phyloP scores from a whole-genome alignment of 2,888 invertebrate species.

The Oasisia sp. region DNA sequence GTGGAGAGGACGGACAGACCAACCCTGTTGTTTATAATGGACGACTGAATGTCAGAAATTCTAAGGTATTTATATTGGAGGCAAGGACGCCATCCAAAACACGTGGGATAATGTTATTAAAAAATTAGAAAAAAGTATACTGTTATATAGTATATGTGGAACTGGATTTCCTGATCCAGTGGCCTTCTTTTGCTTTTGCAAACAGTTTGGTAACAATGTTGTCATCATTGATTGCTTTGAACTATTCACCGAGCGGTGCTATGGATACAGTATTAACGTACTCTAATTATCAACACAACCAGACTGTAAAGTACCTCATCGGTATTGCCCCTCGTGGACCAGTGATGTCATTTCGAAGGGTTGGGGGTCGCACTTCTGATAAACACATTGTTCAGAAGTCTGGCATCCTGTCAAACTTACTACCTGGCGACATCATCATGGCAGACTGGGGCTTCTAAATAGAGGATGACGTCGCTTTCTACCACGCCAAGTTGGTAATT shows the following conservation, averaged over 20 bases:
- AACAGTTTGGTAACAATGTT: too few relatives aligned
- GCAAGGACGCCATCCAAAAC: not conserved
- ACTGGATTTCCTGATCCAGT: not conserved
- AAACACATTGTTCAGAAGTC: too few relatives aligned
- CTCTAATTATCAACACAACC: too few relatives aligned
- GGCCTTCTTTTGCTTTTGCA: too few relatives aligned
- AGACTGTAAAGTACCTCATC: too few relatives aligned
- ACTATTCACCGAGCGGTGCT: too few relatives aligned
- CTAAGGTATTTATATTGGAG: not conserved
- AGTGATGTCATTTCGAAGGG: too few relatives aligned
- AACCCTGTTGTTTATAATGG: not conserved
- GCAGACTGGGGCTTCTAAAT: conserved; percentile 46
- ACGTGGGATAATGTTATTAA: not conserved
- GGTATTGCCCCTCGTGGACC: too few relatives aligned
- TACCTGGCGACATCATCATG: conserved; percentile 34
- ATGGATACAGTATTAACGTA: too few relatives aligned
- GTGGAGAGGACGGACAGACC: not conserved
- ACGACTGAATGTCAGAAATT: not conserved
- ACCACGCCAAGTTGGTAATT: conserved; percentile 35
- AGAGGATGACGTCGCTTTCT: conserved; percentile 31
- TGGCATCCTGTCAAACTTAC: too few relatives aligned
- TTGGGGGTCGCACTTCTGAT: too few relatives aligned
- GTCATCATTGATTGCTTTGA: too few relatives aligned
- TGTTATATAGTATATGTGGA: not conserved
- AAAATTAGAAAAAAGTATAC: conserved; percentile 18